Conservation (phyloP, 2,888 invertebrate genomes). For the Lissonota sp. region DNA sequence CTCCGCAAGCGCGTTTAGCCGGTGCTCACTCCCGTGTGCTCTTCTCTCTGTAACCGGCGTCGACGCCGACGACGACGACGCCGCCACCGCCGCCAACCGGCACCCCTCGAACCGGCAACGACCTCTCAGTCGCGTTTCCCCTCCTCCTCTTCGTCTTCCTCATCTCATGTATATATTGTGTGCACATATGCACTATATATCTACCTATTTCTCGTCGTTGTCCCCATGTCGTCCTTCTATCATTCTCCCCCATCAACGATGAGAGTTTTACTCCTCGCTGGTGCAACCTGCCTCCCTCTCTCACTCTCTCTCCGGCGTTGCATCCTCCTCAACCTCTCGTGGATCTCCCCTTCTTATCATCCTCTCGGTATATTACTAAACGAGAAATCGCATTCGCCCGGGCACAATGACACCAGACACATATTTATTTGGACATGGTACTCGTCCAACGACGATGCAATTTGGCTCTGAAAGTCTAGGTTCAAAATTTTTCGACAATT, state of each 20-base stretch:
- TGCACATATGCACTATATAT: constrained; percentile 17
- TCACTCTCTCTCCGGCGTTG: constrained; percentile 42
- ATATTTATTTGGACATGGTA: constrained; percentile 24
- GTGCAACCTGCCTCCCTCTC: constrained; percentile 49
- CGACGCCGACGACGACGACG: constrained; percentile 48
- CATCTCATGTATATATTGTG: constrained; percentile 40
- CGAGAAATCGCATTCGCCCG: constrained; percentile 52
- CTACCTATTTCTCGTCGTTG: constrained; percentile 16
- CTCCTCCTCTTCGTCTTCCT: constrained; percentile 56
- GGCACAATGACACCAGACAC: constrained; percentile 25
- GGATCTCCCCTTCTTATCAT: constrained; percentile 28
- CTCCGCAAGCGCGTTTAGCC: constrained; percentile 46
- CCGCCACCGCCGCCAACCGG: constrained; percentile 36
- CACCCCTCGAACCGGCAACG: constrained; percentile 67
- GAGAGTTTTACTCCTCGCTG: constrained; percentile 55
- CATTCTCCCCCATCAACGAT: constrained; percentile 64
- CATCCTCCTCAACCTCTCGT: constrained; percentile 39
- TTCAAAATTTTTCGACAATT: too few relatives aligned
- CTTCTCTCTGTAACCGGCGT: constrained; percentile 38
- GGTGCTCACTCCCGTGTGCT: constrained; percentile 63
- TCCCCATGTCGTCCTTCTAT: constrained; percentile 55
- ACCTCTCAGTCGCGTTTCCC: constrained; percentile 63
- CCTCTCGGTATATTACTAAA: constrained; percentile 40
- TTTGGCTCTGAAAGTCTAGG: not conserved
- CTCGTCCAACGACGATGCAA: not conserved